A percentile compares a stretch with the other conserved stretches of the same genome.
Conservation (phyloP, 2,797 vertebrate species). For the Fratercula arctica region DNA sequence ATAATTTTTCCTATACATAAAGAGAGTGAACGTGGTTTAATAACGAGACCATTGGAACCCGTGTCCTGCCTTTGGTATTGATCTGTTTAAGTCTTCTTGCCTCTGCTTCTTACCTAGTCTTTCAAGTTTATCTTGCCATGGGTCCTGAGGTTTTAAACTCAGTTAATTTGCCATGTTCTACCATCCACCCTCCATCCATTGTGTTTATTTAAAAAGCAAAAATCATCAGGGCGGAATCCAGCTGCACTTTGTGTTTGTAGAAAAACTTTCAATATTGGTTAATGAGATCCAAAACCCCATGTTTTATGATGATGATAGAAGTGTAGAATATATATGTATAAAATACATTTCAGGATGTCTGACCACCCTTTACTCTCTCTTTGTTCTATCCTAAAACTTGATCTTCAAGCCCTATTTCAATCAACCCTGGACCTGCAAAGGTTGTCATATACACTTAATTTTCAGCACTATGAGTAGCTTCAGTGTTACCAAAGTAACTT, state of each 20-base stretch:
- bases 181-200: background rate
- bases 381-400: background rate
- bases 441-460: background rate
- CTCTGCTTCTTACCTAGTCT: background rate
- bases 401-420: background rate
- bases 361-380: background rate
- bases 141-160: background rate
- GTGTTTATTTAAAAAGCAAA: background rate
- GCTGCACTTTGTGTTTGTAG: background rate
- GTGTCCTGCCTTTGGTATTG: background rate
- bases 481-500: background rate
- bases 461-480: background rate
- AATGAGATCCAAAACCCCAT: accelerated
- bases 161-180: background rate
- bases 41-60: background rate
- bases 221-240: background rate
- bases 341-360: background rate
- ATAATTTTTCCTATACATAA: background rate
- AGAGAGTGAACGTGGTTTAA: background rate
- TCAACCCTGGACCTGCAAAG: background rate
- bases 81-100: background rate
- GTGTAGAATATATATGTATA: background rate
- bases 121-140: background rate
- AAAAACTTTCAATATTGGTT: background rate
- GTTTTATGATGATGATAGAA: background rate